Evolutionary conservation across 35 echinoderm and acorn worm species (phyloP).

Genomic region (Amphiura filiformis): DNA sequence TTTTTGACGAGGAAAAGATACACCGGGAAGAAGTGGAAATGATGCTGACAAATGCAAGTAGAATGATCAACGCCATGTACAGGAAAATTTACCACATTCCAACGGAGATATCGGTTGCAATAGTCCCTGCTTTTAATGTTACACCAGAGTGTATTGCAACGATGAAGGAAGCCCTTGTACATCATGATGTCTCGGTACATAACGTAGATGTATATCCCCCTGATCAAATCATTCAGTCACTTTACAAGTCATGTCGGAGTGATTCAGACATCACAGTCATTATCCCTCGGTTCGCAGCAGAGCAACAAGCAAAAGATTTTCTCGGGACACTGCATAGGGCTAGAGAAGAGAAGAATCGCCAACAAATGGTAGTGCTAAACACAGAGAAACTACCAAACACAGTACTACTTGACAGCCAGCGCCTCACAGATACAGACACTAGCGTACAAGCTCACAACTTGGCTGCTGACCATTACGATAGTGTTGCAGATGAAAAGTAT

Average conservation of each 20-base stretch:
- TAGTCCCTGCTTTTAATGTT: not conserved
- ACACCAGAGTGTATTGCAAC: slow-evolving; percentile 10
- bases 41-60: not conserved
- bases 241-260: not conserved
- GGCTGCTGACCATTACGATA: not conserved
- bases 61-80: not conserved
- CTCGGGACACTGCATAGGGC: not conserved
- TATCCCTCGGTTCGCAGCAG: not conserved
- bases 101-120: not conserved
- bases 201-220: not conserved
- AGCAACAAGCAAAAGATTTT: not conserved
- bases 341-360: not conserved
- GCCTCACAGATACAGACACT: not conserved
- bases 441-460: not conserved
- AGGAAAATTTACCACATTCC: not conserved
- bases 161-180: not conserved
- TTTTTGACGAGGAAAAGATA: not conserved
- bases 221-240: slow-evolving; percentile 12
- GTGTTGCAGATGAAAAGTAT: not conserved
- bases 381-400: not conserved
- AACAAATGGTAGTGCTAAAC: not conserved
- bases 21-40: not conserved
- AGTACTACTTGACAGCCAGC: not conserved
- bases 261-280: not conserved
- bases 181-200: not conserved